Evolutionary conservation across 2,888 invertebrate species (phyloP), one percentile per base, ranked within the genome.

Genomic region (Pecten maximus): DNA sequence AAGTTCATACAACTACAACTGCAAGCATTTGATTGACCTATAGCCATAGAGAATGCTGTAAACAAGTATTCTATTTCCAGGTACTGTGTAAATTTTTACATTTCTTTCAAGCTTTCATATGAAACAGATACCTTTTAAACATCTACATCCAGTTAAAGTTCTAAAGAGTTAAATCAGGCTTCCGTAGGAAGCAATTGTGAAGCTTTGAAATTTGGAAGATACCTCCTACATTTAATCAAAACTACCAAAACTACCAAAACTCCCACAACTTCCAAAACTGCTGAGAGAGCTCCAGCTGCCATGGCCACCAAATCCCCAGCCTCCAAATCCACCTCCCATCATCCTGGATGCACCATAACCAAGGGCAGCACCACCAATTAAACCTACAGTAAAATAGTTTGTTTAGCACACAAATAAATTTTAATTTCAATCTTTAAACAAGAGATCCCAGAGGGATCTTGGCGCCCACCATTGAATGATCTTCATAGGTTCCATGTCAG

Each of bases 241-340:
- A 89, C 95, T 95, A 15, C 95, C 94, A 93, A 94, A 95, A 89
- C 95, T 96, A 15, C 95, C 95, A 90, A 93, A 95, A 90, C 95
- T 95, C 10, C 95, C 94, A 90, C 92, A 93, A 90, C 95, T 96
- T n/a, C 95, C 95, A 90, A 95, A 94, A 86, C 94, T 95, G 89
- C 95, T 95, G 16, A 96, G 90, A 0, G 96, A 96, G 87, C 96
- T 95, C 96, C 96, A 96, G 89, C 95, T 95, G 15, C 96, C 96
- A 91, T 94, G 94, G 12, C 94, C 92, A 19, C 94, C 96, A 93
- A 93, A 93, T n/a, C 95, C 95, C 90, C 93, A 95, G 6, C 93
- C 93, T 12, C 94, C 94, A 87, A 93, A 94, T n/a, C 92, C 88
- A 54, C 93, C 92, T 19, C 95, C 94, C 90, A 94, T 92, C 94